Conservation (phyloP, 2,113 vertebrate genomes). For the Hassar affinis region DNA sequence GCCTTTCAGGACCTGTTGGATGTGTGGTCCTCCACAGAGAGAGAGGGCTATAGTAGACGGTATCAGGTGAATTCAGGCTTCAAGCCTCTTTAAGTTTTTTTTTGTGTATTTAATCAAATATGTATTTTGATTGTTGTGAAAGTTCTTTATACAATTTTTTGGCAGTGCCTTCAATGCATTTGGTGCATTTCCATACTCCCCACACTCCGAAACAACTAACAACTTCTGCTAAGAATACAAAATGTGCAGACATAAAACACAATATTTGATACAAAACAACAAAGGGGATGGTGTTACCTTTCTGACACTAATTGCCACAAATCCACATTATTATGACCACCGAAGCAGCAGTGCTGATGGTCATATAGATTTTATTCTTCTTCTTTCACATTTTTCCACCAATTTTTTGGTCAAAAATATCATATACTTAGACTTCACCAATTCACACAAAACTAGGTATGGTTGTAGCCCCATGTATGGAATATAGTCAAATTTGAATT, state of each 20-base stretch:
- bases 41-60: conserved; percentile 64
- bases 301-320: background rate
- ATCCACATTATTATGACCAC: background rate
- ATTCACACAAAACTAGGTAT: no score
- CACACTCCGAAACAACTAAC: background rate
- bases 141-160: background rate
- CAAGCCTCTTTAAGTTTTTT: background rate
- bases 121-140: background rate
- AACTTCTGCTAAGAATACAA: background rate
- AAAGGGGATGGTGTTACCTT: background rate
- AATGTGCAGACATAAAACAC: background rate
- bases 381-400: no score
- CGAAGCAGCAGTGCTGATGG: no score
- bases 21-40: conserved; percentile 63
- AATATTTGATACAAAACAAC: background rate
- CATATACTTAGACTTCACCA: no score
- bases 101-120: background rate
- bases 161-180: background rate
- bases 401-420: no score
- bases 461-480: no score
- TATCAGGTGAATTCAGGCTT: conserved; percentile 69
- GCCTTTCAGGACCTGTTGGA: conserved; percentile 71
- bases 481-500: no score
- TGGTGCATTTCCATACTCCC: background rate
- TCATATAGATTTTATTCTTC: no score